These are phyloP conservation scores for Dasyurus viverrinus DNA, from an alignment of 2,113 vertebrate species.

Conservation along the genomic window DNA sequence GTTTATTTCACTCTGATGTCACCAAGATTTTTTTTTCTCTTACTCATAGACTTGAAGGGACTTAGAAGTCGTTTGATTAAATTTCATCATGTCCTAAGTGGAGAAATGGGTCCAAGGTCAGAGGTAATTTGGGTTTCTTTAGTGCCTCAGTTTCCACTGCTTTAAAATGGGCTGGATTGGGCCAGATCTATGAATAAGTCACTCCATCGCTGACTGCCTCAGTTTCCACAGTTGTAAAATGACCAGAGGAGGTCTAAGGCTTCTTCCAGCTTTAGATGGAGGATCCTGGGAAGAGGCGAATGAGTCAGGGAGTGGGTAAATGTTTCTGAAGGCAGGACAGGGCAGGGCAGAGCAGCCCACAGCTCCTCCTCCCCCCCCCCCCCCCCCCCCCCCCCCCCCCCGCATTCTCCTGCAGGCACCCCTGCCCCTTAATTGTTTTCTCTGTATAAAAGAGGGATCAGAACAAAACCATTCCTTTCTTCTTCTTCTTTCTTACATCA, in stretches of 20 bases:
- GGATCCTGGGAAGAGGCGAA: background rate
- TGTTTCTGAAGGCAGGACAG: background rate
- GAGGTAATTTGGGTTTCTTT: background rate
- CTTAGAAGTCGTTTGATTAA: background rate
- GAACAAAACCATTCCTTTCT: constrained; percentile 57
- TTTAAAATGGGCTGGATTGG: background rate
- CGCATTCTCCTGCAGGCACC: background rate
- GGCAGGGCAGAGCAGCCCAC: background rate
- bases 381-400: background rate
- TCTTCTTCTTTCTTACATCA: constrained; percentile 54
- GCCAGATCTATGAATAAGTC: no score
- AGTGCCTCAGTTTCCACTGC: background rate
- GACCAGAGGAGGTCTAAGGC: background rate
- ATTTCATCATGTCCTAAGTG: background rate
- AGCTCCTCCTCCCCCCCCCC: background rate
- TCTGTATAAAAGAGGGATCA: constrained; percentile 64
- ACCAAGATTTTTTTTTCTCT: background rate
- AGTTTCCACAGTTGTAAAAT: background rate
- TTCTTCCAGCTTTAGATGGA: background rate
- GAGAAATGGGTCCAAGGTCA: background rate
- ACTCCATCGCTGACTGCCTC: no score
- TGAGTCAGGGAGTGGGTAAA: background rate
- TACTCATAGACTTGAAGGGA: background rate
- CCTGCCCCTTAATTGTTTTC: constrained; percentile 56
- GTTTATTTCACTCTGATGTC: background rate